phyloP scores from a whole-genome alignment of 2,797 vertebrate genomes.

The Podargus strigoides region DNA sequence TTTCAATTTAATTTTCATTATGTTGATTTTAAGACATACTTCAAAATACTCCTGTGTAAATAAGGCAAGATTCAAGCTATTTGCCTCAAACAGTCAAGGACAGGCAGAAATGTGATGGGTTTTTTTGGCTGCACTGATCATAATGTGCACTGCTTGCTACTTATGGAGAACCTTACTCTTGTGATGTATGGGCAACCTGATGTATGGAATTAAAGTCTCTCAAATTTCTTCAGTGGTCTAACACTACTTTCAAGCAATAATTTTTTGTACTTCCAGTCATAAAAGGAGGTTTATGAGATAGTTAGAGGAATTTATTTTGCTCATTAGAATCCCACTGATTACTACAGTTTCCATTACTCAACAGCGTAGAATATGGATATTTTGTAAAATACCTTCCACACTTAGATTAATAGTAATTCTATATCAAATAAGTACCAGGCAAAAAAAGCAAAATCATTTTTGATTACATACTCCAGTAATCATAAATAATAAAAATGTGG shows the following conservation, averaged over 20 bases:
- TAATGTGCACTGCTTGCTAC: background rate
- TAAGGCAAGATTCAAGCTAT: background rate
- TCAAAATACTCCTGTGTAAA: background rate
- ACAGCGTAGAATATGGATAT: background rate
- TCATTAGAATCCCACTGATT: background rate
- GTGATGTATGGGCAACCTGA: background rate
- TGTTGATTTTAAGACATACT: background rate
- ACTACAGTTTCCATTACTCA: background rate
- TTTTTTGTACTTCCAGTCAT: background rate
- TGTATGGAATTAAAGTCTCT: background rate
- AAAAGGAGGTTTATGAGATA: background rate
- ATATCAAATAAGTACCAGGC: background rate
- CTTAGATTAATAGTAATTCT: background rate
- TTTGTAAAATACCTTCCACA: background rate
- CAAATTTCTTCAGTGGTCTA: background rate
- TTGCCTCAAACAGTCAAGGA: background rate
- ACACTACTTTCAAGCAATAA: background rate
- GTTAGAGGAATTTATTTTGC: background rate
- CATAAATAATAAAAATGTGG: background rate
- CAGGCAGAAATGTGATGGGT: background rate
- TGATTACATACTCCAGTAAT: background rate
- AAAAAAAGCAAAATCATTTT: background rate
- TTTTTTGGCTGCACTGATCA: background rate
- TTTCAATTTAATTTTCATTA: background rate
- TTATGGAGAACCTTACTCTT: background rate